Conservation (phyloP, 2,888 invertebrate species). For the Scaptomyza flava region DNA sequence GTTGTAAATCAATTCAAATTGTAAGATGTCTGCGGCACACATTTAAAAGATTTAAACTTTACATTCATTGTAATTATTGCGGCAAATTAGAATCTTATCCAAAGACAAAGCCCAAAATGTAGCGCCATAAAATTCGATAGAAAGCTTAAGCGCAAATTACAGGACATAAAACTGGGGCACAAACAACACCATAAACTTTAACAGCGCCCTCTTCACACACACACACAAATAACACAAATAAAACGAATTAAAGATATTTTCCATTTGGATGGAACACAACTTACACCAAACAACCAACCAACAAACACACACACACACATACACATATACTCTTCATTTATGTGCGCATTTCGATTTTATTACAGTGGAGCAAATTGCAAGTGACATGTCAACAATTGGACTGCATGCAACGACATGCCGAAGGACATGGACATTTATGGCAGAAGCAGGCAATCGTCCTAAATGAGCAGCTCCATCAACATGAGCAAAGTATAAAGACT, state of each 20-base stretch:
- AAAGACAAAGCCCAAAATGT: conserved; percentile 51
- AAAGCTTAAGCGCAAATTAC: conserved; percentile 53
- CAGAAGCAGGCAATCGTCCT: conserved; percentile 84
- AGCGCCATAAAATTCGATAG: conserved; percentile 49
- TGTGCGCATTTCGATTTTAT: conserved; percentile 60
- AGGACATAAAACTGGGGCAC: conserved; percentile 52
- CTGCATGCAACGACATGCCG: conserved; percentile 85
- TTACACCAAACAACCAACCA: conserved; percentile 21
- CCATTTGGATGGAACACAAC: conserved; percentile 63
- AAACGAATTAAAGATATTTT: conserved; percentile 66
- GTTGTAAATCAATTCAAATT: background rate
- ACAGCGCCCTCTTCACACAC: conserved; percentile 42
- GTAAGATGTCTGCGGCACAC: background rate
- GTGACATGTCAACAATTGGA: conserved; percentile 85
- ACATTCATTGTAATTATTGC: background rate
- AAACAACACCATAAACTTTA: conserved; percentile 76
- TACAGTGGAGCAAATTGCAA: conserved; percentile 84
- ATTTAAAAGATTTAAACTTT: background rate
- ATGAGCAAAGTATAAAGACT: conserved; percentile 62
- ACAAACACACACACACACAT: too few relatives aligned
- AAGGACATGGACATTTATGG: conserved; percentile 85
- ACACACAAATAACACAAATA: conserved; percentile 52
- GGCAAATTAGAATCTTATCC: conserved; percentile 65
- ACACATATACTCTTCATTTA: conserved; percentile 22
- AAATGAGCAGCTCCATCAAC: conserved; percentile 82